Conservation (phyloP, 2,113 vertebrate species). For the Heterochromis multidens region DNA sequence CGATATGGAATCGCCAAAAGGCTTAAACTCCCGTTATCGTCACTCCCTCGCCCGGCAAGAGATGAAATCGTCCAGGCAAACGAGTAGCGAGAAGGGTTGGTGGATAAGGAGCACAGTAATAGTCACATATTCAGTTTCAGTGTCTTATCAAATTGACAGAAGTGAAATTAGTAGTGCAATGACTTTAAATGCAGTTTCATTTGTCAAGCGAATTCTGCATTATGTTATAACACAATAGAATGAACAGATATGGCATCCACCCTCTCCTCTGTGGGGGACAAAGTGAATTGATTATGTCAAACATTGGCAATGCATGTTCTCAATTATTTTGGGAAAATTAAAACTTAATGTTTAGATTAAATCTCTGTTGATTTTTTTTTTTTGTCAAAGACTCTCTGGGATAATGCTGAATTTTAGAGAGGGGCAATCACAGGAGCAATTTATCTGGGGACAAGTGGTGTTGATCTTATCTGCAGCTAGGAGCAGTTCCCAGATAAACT, state of each 20-base stretch:
- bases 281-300: neutral
- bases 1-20: neutral
- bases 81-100: neutral
- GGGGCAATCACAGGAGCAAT: slow-evolving; percentile 16
- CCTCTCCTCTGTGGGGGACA: neutral
- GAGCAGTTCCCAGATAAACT: slow-evolving; percentile 21
- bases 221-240: neutral
- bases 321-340: neutral
- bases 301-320: neutral
- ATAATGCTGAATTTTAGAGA: neutral
- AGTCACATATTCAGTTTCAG: neutral
- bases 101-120: neutral
- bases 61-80: neutral
- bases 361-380: neutral
- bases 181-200: neutral
- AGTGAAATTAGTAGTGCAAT: neutral
- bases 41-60: slow-evolving; percentile 16
- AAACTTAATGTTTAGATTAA: neutral
- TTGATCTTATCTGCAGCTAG: slow-evolving; percentile 33
- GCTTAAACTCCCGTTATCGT: neutral
- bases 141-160: neutral
- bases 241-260: neutral
- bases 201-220: neutral
- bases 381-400: neutral
- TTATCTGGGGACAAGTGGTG: slow-evolving; percentile 27